phyloP scores from a whole-genome alignment of 2,797 vertebrate species.

The Ctenosaura bakeri region DNA sequence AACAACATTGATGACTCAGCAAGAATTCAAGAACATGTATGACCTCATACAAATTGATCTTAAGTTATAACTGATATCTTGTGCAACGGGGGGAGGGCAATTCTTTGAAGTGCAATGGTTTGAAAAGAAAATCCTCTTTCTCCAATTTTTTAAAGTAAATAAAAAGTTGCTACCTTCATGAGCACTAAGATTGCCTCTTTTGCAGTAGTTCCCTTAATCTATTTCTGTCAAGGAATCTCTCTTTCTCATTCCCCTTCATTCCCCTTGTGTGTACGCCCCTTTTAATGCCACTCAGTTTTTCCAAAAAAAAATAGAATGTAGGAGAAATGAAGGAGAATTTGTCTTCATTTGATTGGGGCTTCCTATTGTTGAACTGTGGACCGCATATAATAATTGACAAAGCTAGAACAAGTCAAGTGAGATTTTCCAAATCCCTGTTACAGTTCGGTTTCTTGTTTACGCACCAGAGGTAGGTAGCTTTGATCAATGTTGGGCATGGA shows the following conservation, averaged over 20 bases:
- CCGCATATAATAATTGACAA: slow-evolving; percentile 21
- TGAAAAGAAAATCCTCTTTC: not conserved
- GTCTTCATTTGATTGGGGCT: slow-evolving; percentile 58
- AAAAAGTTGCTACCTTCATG: not conserved
- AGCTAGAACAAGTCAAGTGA: not conserved
- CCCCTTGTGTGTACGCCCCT: slow-evolving; percentile 37
- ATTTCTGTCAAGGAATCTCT: slow-evolving; percentile 55
- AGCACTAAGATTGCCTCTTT: slow-evolving; percentile 40
- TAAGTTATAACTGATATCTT: not conserved
- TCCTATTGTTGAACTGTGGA: not conserved
- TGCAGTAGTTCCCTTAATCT: slow-evolving; percentile 40
- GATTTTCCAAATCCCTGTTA: slow-evolving; percentile 3
- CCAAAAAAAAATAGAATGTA: slow-evolving; percentile 43
- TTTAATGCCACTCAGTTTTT: slow-evolving; percentile 51
- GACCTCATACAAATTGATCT: not conserved
- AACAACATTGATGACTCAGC: slow-evolving; percentile 15
- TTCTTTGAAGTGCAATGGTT: slow-evolving; percentile 16
- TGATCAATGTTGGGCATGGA: not conserved
- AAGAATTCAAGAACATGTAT: not conserved
- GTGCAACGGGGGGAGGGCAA: not conserved
- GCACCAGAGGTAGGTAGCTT: not conserved
- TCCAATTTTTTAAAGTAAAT: not conserved
- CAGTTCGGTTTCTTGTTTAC: accelerated
- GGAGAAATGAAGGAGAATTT: slow-evolving; percentile 55
- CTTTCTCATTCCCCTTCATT: slow-evolving; percentile 45